Base-by-base conservation (phyloP, 1,140 invertebrate species). In the Cydia pomonella region DNA sequence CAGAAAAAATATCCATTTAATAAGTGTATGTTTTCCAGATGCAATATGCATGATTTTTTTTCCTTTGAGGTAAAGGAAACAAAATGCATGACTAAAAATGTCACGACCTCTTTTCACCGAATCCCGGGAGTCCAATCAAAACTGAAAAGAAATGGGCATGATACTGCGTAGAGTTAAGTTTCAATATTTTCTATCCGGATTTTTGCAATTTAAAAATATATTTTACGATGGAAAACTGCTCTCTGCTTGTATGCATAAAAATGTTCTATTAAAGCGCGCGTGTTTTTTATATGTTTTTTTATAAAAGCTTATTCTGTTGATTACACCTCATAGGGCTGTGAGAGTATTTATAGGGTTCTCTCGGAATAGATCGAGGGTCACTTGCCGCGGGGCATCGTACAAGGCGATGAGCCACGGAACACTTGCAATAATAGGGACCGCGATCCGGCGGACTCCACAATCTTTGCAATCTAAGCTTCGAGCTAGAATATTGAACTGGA, bases 371-470 rank as follows among this genome's bases (percentile, higher is more conserved):
- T 69, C n/a, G 64, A 38, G 64, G 27, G 64, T 69, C 64, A 69
- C 27, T 18, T 18, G 64, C 64, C 64, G 25, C 64, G 29, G 64
- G 53, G 29, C 27, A 18, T 33, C 29, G 29, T 59, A 59, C 53
- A 12, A 23, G 53, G 53, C 53, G 53, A 12, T 59, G 53, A 59
- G 27, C 27, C 27, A 38, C 27, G n/a, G 29, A 69, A 69, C 64
- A n/a, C 33, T 69, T 69, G 64, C 63, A 29, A 29, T 69, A 69
- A 18, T 69, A 69, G n/a, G 64, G 64, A 69, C n/a, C 64, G 29
- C 29, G 16, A 38, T 38, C 23, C 23, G 6, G 18, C 29, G 29
- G 64, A 33, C n/a, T 69, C 5, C 3, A 18, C 64, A 9, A 69
- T 38, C 38, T 38, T 69, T 69, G n/a, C 27, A 38, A 69, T 41